A percentile compares a stretch with the other conserved stretches of the same genome.
These are phyloP conservation scores for Fragum fragum DNA, from an alignment of 2,888 invertebrate species.

Conservation along the genomic window DNA sequence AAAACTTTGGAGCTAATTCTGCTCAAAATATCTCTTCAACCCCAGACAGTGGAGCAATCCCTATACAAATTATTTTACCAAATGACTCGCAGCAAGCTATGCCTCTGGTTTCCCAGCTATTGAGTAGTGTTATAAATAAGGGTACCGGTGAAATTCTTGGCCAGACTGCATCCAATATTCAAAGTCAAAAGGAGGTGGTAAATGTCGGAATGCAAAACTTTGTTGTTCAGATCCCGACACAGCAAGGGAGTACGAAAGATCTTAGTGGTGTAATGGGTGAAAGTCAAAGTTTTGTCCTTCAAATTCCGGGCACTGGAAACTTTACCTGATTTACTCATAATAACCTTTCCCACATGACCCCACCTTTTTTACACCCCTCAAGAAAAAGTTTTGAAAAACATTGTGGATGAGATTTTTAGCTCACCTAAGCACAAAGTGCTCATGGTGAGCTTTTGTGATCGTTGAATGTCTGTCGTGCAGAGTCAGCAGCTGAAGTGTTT, in stretches of 20 bases:
- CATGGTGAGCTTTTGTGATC: no score
- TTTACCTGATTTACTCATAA: slow-evolving; percentile 8
- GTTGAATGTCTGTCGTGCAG: no score
- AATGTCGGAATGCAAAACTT: slow-evolving; percentile 51
- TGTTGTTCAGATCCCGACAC: slow-evolving; percentile 63
- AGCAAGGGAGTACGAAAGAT: slow-evolving; percentile 49
- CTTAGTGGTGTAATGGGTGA: slow-evolving; percentile 39
- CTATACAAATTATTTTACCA: slow-evolving; percentile 64
- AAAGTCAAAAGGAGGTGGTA: not conserved
- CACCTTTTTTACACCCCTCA: not conserved
- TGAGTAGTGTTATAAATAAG: slow-evolving; percentile 58
- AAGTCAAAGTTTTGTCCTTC: slow-evolving; percentile 62
- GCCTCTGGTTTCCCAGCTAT: slow-evolving; percentile 59
- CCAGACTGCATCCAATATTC: slow-evolving; percentile 10
- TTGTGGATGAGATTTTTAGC: not conserved
- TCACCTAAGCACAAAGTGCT: no score
- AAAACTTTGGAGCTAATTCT: slow-evolving; percentile 32
- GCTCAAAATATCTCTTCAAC: slow-evolving; percentile 28
- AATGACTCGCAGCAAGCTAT: slow-evolving; percentile 64
- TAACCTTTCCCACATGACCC: no score
- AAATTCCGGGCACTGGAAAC: slow-evolving; percentile 56
- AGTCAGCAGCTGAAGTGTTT: no score
- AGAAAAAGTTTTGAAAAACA: not conserved
- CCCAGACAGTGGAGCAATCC: slow-evolving; percentile 57
- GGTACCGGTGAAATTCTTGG: slow-evolving; percentile 23